Base-by-base conservation (phyloP, 2,113 vertebrate genomes). In the Serilophus lunatus region DNA sequence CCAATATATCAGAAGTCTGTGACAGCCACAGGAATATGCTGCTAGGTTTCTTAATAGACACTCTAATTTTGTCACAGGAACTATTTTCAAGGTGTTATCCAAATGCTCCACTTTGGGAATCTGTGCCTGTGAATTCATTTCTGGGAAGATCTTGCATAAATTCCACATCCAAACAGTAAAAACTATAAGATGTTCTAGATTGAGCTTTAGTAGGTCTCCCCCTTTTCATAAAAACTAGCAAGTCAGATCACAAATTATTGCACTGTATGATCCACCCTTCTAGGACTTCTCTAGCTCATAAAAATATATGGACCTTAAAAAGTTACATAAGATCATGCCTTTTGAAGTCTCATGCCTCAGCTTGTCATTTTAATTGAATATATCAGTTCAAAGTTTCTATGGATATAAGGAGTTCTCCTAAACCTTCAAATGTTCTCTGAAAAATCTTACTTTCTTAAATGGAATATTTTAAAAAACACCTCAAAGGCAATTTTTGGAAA, bases 71-170 rank as follows among this genome's bases (percentile, higher is more conserved):
- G 76, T 90, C 51, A 59, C 19, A 71, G 47, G 59, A 77, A 93
- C 87, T 84, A 82, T 81, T 78, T 95, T 92, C 44, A 71, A 95
- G 59, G 76, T 94, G 26, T 70, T 90, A 82, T 92, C 71, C 84
- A 85, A 86, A 88, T 44, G 25, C 3, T 3, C 6, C 5, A 31
- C 11, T 54, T 80, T 11, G 4, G 31, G 31, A 86, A 78, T 66
- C 44, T 65, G 24, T 53, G 42, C 40, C 35, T 74, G 5, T 47
- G 38, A 92, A 81, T 4, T 1, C 4, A 3, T 83, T 96, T 96
- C 93, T 94, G 64, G 85, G 82, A 96, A 93, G 7, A 12, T 47
- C 13, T 88, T 90, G 40, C 63, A 83, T 69, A 91, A 40, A 70
- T 92, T 94, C 92, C 71, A 88, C 36, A n/a, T 50, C 44, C 22